phyloP scores from a whole-genome alignment of 2,797 vertebrate species.

The Crax fasciolata region DNA sequence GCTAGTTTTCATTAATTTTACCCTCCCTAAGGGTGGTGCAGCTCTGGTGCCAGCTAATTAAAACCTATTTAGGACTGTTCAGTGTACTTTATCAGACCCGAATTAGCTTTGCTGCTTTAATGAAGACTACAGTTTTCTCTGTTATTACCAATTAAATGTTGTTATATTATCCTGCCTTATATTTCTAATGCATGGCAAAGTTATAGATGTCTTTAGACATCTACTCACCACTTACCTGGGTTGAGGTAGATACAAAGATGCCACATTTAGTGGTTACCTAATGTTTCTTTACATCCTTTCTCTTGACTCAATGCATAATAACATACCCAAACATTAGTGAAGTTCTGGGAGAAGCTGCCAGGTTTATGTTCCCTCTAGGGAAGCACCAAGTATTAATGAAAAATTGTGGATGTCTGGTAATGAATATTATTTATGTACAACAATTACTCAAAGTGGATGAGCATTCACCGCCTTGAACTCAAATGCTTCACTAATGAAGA shows the following conservation, averaged over 20 bases:
- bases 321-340: slow-evolving; percentile 41
- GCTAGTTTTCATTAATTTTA: slow-evolving; percentile 82
- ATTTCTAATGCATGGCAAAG: slow-evolving; percentile 47
- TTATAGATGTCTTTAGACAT: slow-evolving; percentile 21
- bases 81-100: slow-evolving; percentile 78
- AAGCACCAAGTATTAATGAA: slow-evolving; percentile 68
- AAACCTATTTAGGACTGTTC: slow-evolving; percentile 80
- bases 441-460: slow-evolving; percentile 65
- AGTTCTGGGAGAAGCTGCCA: slow-evolving; percentile 35
- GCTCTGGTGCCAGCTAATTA: slow-evolving; percentile 83
- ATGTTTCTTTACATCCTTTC: slow-evolving; percentile 50
- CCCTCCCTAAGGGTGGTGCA: slow-evolving; percentile 79
- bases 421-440: slow-evolving; percentile 69
- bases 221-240: slow-evolving; percentile 28
- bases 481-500: slow-evolving; percentile 60
- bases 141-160: slow-evolving; percentile 75
- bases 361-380: slow-evolving; percentile 51
- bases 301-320: slow-evolving; percentile 18
- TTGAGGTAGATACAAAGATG: slow-evolving; percentile 30
- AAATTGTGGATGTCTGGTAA: slow-evolving; percentile 52
- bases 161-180: slow-evolving; percentile 46
- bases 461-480: slow-evolving; percentile 46
- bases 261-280: not conserved
- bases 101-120: slow-evolving; percentile 79
- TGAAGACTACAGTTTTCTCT: slow-evolving; percentile 69